These are phyloP conservation scores for Polymixis lichenea DNA, from an alignment of 2,888 invertebrate genomes.

Conservation along the genomic window DNA sequence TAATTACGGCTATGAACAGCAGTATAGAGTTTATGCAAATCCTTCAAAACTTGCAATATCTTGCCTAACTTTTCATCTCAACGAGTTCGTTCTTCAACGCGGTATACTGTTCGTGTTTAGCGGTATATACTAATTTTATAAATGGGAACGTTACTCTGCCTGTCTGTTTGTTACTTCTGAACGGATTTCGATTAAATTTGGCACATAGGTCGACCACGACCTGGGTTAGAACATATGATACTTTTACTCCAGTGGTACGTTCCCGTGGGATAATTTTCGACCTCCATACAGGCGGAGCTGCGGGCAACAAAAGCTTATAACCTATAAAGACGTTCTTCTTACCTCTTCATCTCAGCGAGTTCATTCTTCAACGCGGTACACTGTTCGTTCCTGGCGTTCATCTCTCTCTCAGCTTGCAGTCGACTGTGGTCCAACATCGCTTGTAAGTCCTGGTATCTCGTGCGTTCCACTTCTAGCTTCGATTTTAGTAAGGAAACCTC, in stretches of 20 bases:
- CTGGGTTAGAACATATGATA: too few relatives aligned
- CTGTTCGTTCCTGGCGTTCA: constrained; percentile 73
- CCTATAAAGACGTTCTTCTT: background rate
- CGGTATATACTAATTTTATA: too few relatives aligned
- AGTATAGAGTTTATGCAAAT: background rate
- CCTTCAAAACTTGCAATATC: background rate
- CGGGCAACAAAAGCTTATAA: too few relatives aligned
- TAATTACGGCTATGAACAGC: too few relatives aligned
- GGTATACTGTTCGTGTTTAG: constrained; percentile 73
- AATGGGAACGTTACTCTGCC: too few relatives aligned
- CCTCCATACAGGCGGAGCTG: too few relatives aligned
- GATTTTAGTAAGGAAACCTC: constrained; percentile 88
- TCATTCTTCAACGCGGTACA: constrained; percentile 80
- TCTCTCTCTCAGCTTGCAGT: constrained; percentile 80
- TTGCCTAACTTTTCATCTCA: constrained; percentile 73
- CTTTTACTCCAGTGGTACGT: too few relatives aligned
- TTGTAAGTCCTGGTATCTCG: constrained; percentile 84
- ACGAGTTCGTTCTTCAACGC: constrained; percentile 82
- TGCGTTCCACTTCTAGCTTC: constrained; percentile 88
- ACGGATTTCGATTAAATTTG: too few relatives aligned
- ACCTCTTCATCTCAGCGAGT: constrained; percentile 81
- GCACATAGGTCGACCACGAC: too few relatives aligned
- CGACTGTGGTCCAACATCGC: constrained; percentile 83
- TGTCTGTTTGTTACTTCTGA: too few relatives aligned
- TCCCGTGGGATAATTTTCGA: too few relatives aligned